Base-by-base conservation (phyloP, 2,797 vertebrate genomes). In the Coluber constrictor region DNA sequence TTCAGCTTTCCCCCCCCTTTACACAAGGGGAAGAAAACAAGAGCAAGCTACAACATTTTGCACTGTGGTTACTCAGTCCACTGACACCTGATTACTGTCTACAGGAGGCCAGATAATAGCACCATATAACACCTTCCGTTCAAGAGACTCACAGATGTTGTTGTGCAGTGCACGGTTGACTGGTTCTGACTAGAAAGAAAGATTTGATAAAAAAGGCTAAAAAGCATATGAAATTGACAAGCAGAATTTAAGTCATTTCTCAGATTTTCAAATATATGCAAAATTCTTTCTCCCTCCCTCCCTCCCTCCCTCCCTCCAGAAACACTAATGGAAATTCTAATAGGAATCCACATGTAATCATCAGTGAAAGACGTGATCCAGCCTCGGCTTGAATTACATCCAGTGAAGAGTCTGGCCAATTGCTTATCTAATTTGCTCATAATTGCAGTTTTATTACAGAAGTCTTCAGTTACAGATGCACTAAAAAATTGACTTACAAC, bases 171-270 rank as follows among this genome's bases (percentile, higher is more conserved):
- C 2, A 1, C 32, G 70, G 3, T n/a, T n/a, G 55, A 47, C 4
- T n/a, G 5, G 25, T n/a, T 32, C 55, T 70, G 23, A 87, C 54
- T 20, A 5, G 25, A n/a, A 47, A 60, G 55, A 86, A 18, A 12
- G 3, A 6, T 89, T 20, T 95, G 93, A 93, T 89, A 70, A 74
- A 87, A 86, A 95, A 56, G 92, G 96, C 94, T 89, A 96, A 96
- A 96, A 95, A 95, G 74, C 96, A 94, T 95, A 96, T 0, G 94
- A 93, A 79, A 20, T 89, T 96, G 96, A 92, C 96, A 96, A 87
- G 89, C 59, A 92, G 25, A 91, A 66, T 95, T 47, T 90, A 25
- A 90, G 66, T 66, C 47, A 13, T 86, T 94, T 87, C 47, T 95
- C 92, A 92, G 74, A 74, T 93, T 56, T 56, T 93, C 0, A 0